Base-by-base conservation (phyloP, 2,888 invertebrate genomes). In the Ornithoptera alexandrae region DNA sequence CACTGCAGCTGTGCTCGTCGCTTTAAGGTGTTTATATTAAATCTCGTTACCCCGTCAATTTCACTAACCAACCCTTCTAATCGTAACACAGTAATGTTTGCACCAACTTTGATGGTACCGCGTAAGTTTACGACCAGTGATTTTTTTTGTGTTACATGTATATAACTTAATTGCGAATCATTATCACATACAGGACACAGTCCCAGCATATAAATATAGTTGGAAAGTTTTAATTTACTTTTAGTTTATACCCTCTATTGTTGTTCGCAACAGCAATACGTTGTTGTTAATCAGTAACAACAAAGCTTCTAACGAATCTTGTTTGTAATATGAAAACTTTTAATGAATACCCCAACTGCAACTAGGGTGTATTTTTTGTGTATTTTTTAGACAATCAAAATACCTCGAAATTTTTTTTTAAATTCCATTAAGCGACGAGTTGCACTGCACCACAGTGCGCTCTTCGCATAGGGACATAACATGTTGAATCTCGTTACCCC, bases 321-420 rank as follows among this genome's bases (percentile, higher is more conserved):
- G 57, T 65, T 65, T 57, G 24, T 57, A 65, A 65, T 58, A 65
- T 42, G 59, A 59, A 59, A 59, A 59, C 24, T 59, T 59, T 59
- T 59, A 59, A 59, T 30, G 59, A 59, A 59, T 24, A 30, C 30
- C 59, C 20, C 59, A 15, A 59, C 17, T 59, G 59, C 30, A 30
- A 20, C 15, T 24, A 1, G 59, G 5, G 8, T 1, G 46, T 57
- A 4, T 57, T 57, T 57, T 20, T 57, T 5, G 22, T 50, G 50
- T 50, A 50, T 50, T 50, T 50, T 50, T 50, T 50, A 10, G 39
- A 10, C 39, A 8, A 39, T 39, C 10, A 39, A 39, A 39, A 10
- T 39, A 10, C 1, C 2, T 50, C 2, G 2, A 50, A 50, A 18
- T 50, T 15, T 15, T 50, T 50, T 5, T 50, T 46, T 46, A 46